phyloP scores from a whole-genome alignment of 2,888 invertebrate genomes.

The Synergus laeviventris region DNA sequence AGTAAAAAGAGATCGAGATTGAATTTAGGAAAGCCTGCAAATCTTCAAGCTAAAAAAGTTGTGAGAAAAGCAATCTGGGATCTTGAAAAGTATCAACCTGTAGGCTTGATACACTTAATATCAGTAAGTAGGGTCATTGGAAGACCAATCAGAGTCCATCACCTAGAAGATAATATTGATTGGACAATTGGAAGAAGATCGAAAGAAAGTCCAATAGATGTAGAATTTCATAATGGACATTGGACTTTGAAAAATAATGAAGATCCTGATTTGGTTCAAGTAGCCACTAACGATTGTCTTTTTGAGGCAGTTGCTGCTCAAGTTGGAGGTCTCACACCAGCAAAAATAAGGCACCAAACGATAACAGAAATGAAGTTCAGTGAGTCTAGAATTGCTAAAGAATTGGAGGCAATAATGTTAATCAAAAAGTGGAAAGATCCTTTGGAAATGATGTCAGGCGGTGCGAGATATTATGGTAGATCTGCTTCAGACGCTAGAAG shows the following conservation, averaged over 20 bases:
- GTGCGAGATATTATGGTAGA: conserved; percentile 60
- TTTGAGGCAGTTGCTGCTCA: conserved; percentile 61
- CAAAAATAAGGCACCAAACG: conserved; percentile 49
- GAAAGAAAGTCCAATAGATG: background rate
- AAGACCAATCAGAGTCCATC: background rate
- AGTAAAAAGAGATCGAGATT: background rate
- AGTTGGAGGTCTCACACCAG: conserved; percentile 44
- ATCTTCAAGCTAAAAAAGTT: background rate
- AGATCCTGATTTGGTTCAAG: conserved; percentile 49
- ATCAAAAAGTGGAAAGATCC: conserved; percentile 45
- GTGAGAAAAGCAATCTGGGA: background rate
- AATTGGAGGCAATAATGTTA: conserved; percentile 46
- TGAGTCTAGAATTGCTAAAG: conserved; percentile 43
- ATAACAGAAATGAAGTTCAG: conserved; percentile 44
- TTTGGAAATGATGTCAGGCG: conserved; percentile 57
- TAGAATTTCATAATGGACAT: conserved; percentile 54
- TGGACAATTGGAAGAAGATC: background rate
- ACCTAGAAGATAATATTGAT: background rate
- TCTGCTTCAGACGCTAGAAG: conserved; percentile 49
- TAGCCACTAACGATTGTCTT: conserved; percentile 60
- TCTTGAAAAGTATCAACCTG: background rate
- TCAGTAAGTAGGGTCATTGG: background rate
- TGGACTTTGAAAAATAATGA: conserved; percentile 55
- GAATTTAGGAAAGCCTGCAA: background rate
- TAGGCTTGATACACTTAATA: background rate